phyloP scores from a whole-genome alignment of 2,113 vertebrate species.

The Bubalus kerabau region DNA sequence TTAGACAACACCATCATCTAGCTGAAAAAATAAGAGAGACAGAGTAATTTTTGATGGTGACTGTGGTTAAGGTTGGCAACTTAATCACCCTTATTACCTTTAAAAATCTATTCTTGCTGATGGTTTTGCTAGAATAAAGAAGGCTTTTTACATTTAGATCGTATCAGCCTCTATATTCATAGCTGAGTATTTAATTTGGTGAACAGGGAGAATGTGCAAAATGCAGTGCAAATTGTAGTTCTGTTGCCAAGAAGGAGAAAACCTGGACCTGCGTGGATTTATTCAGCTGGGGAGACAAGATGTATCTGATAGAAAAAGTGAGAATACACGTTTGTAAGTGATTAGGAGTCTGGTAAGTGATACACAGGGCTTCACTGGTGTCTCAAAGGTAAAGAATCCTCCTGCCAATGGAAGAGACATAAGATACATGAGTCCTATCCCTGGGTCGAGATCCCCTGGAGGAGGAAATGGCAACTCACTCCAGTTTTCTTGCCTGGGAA shows the following conservation, averaged over 20 bases:
- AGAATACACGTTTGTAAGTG: background rate
- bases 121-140: background rate
- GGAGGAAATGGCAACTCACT: background rate
- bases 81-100: background rate
- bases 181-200: background rate
- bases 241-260: background rate
- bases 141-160: background rate
- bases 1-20: background rate
- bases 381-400: background rate
- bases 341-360: accelerated
- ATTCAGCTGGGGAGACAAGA: background rate
- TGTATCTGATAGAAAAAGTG: background rate
- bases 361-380: background rate
- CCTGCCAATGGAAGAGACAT: background rate
- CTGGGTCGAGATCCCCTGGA: background rate
- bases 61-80: background rate
- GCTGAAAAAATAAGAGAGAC: background rate
- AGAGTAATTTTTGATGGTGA: background rate
- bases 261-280: background rate
- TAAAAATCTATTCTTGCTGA: background rate
- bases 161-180: background rate
- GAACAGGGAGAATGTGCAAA: background rate
- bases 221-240: too few relatives aligned
- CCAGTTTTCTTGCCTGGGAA: background rate
- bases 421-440: background rate